Percentiles rank a stretch among this genome's conserved stretches.
Conservation (phyloP, 1,140 invertebrate genomes). For the Drosophila grimshawi region DNA sequence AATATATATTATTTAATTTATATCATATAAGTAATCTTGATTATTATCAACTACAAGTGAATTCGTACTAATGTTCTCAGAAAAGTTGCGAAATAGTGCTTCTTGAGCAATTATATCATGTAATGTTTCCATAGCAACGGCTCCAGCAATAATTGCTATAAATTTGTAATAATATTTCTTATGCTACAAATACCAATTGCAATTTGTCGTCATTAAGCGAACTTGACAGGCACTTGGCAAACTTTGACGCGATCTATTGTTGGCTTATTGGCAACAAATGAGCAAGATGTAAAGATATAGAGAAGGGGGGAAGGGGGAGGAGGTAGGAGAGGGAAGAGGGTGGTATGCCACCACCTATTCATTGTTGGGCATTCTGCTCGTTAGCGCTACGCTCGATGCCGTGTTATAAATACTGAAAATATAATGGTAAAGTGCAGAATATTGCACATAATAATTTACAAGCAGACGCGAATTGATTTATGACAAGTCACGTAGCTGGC, state of each 20-base stretch:
- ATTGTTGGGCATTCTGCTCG: conserved; percentile 54
- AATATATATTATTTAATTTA: no score
- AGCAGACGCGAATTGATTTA: conserved; percentile 70
- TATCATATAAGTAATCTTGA: no score
- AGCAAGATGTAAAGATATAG: neutral
- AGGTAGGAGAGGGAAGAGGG: neutral
- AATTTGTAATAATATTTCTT: conserved; percentile 39
- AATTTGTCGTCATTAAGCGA: conserved; percentile 72
- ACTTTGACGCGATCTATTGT: conserved; percentile 52
- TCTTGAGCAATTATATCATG: no score
- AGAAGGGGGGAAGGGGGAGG: neutral
- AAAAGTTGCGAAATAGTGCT: no score
- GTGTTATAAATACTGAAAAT: conserved; percentile 41
- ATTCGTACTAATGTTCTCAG: no score
- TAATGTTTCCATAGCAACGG: neutral
- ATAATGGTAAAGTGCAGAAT: conserved; percentile 63
- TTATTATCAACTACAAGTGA: no score
- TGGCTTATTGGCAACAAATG: conserved; percentile 62
- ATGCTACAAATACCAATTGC: conserved; percentile 43
- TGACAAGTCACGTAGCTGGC: conserved; percentile 67
- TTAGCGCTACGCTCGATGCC: conserved; percentile 49
- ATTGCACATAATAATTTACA: conserved; percentile 71
- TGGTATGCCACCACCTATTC: neutral
- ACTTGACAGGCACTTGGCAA: conserved; percentile 39
- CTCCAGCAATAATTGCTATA: conserved; percentile 38